A percentile compares a stretch with the other conserved stretches of the same genome.
phyloP scores from a whole-genome alignment of 2,888 invertebrate genomes.

The Hermaeophaga mercurialis region DNA sequence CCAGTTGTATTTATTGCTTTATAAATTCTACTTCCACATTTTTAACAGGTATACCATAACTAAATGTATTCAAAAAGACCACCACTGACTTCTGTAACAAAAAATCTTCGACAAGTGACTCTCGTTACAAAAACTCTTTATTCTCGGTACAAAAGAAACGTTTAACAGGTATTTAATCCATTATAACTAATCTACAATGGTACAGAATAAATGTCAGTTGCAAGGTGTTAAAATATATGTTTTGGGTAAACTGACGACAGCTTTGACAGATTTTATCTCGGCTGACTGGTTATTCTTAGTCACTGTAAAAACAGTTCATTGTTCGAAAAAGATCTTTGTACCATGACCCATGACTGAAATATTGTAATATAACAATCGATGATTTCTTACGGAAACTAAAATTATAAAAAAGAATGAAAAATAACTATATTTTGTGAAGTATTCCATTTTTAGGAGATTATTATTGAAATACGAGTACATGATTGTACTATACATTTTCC shows the following conservation, averaged over 20 bases:
- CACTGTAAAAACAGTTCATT: constrained; percentile 3
- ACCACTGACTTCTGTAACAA: neutral
- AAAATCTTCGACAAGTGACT: constrained; percentile 43
- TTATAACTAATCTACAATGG: constrained; percentile 32
- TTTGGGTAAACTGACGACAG: constrained; percentile 49
- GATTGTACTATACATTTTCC: too few relatives aligned
- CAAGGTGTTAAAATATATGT: constrained; percentile 41
- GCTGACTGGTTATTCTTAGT: constrained; percentile 31
- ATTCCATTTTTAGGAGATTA: too few relatives aligned
- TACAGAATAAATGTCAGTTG: constrained; percentile 42
- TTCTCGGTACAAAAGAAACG: constrained; percentile 48
- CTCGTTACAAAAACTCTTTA: constrained; percentile 47
- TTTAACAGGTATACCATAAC: too few relatives aligned
- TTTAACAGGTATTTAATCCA: constrained; percentile 53
- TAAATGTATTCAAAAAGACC: too few relatives aligned
- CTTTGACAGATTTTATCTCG: constrained; percentile 43
- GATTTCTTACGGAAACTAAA: too few relatives aligned
- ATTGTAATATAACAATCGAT: too few relatives aligned
- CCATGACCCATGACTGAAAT: too few relatives aligned
- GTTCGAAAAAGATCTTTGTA: neutral
- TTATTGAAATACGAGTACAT: too few relatives aligned
- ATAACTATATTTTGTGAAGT: too few relatives aligned
- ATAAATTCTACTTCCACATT: too few relatives aligned
- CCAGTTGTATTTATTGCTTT: too few relatives aligned
- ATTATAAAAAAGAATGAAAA: too few relatives aligned